phyloP scores from a whole-genome alignment of 2,113 vertebrate genomes.

The Galeopterus variegatus region DNA sequence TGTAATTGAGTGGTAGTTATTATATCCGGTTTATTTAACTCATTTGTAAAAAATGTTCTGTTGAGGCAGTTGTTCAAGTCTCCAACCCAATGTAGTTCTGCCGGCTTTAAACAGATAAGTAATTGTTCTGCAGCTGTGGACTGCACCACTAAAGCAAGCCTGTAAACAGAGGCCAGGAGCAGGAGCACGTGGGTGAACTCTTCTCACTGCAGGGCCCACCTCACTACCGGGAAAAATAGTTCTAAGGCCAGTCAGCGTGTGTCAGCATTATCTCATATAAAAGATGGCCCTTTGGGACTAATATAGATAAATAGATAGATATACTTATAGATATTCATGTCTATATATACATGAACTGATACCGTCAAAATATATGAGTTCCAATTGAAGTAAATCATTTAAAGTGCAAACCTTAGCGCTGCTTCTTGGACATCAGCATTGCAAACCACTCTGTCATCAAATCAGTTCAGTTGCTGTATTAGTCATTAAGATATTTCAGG shows the following conservation, averaged over 20 bases:
- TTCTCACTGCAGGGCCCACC: not conserved
- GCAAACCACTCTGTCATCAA: not conserved
- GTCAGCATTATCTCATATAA: conserved; percentile 15
- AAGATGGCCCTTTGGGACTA: conserved; percentile 31
- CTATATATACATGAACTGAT: conserved; percentile 12
- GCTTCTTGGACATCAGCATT: conserved; percentile 33
- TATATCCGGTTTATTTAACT: conserved; percentile 5
- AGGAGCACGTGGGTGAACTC: not conserved
- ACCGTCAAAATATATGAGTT: conserved; percentile 28
- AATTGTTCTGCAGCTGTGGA: not conserved
- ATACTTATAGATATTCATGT: too few species aligned
- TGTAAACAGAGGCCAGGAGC: not conserved
- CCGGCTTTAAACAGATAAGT: not conserved
- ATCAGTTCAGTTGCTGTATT: not conserved
- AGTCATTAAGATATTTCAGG: conserved; percentile 35
- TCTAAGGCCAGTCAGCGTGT: not conserved
- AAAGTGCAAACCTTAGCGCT: not conserved
- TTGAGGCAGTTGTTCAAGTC: not conserved
- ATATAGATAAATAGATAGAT: not conserved
- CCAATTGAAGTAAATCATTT: conserved; percentile 47
- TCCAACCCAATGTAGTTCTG: not conserved
- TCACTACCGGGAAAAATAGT: not conserved
- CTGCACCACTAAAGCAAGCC: not conserved
- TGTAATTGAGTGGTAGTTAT: not conserved
- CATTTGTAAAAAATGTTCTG: conserved; percentile 10